These are phyloP conservation scores for Tychaedon coryphoeus DNA, from an alignment of 2,113 vertebrate species.

Conservation along the genomic window DNA sequence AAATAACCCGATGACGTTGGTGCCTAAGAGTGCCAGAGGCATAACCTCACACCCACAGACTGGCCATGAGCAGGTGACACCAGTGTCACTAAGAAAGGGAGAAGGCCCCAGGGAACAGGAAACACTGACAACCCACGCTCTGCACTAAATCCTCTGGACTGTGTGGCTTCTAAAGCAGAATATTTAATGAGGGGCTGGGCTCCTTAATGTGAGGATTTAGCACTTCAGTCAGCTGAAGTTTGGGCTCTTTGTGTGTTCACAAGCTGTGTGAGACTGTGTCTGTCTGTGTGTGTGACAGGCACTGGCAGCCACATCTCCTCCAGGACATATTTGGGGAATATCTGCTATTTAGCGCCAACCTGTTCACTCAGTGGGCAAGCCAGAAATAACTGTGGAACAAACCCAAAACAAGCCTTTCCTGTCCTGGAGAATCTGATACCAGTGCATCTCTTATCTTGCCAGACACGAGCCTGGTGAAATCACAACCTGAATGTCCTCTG, in stretches of 20 bases:
- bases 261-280: background rate
- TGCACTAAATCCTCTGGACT: background rate
- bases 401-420: background rate
- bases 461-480: rapidly evolving
- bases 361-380: background rate
- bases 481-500: background rate
- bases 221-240: background rate
- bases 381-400: background rate
- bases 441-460: background rate
- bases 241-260: background rate
- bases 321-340: background rate
- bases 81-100: background rate
- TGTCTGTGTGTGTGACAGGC: background rate
- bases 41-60: no score
- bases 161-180: background rate
- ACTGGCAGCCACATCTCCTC: background rate
- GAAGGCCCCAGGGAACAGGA: background rate
- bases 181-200: background rate
- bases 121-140: rapidly evolving
- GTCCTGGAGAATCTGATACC: background rate
- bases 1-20: no score
- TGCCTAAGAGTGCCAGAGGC: no score
- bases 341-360: background rate
- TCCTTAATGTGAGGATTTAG: background rate
- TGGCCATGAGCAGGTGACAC: background rate